Conservation (phyloP, 2,113 vertebrate genomes). For the rat (Rattus norvegicus) region DNA sequence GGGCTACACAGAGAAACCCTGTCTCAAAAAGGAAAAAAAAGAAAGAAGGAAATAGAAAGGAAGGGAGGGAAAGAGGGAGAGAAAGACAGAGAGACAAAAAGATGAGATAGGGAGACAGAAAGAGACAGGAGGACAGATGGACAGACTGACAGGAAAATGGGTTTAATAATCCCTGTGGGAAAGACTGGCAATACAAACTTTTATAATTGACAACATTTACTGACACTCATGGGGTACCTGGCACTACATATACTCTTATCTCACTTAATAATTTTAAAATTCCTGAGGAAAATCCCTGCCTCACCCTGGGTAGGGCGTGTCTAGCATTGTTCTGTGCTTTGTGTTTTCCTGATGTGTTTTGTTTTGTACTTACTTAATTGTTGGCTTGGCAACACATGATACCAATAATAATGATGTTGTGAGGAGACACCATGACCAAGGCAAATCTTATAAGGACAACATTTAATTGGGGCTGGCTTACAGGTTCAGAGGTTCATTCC, state of each 20-base stretch:
- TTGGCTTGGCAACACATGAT: slow-evolving; percentile 67
- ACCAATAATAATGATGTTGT: slow-evolving; percentile 79
- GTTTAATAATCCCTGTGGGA: neutral
- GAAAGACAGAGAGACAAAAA: too few relatives aligned
- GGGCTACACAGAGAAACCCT: neutral
- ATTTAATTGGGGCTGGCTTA: too few relatives aligned
- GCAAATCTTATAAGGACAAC: too few relatives aligned
- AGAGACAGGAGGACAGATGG: neutral
- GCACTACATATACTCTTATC: neutral
- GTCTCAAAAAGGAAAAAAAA: neutral
- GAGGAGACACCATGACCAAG: too few relatives aligned
- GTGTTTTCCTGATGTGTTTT: neutral
- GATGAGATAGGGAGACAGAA: neutral
- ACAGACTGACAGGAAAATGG: neutral
- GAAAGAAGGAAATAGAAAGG: too few relatives aligned
- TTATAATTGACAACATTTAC: neutral
- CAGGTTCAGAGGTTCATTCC: too few relatives aligned
- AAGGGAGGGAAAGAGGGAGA: too few relatives aligned
- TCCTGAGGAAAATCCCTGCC: neutral
- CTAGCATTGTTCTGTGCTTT: slow-evolving; percentile 75
- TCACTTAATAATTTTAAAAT: neutral
- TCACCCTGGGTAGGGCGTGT: neutral
- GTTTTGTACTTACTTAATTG: neutral
- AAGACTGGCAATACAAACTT: neutral
- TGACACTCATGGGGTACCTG: neutral